Evolutionary conservation across 2,797 vertebrate genomes (phyloP).

Genomic region (Syngnathus rostellatus): DNA sequence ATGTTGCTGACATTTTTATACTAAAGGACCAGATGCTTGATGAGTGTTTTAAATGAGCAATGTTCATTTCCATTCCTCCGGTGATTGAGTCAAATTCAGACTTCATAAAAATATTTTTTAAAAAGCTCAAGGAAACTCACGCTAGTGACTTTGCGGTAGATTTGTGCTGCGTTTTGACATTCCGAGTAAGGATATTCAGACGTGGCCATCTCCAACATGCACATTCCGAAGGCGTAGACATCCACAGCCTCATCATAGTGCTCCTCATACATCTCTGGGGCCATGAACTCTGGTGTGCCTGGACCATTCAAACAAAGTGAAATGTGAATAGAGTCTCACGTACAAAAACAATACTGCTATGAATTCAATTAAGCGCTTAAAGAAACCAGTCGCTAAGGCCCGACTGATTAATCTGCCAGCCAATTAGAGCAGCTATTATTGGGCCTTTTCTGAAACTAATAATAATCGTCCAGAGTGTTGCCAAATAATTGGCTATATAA

Average conservation of each 20-base stretch:
- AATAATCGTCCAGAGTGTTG: too few species aligned
- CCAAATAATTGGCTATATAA: too few species aligned
- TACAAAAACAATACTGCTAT: neutral
- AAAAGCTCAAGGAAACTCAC: slow-evolving; percentile 69
- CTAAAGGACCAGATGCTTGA: neutral
- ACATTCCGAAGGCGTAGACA: slow-evolving; percentile 98
- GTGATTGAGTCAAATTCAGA: too few species aligned
- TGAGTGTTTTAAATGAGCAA: neutral
- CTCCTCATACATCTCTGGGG: slow-evolving; percentile 98
- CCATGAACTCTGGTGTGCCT: slow-evolving; percentile 99
- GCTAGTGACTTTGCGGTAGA: slow-evolving; percentile 98
- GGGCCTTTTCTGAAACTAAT: too few species aligned
- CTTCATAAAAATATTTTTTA: too few species aligned
- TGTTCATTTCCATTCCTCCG: neutral
- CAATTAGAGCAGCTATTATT: too few species aligned
- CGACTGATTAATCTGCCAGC: too few species aligned
- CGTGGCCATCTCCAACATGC: slow-evolving; percentile 99
- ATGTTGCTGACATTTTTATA: neutral
- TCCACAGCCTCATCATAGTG: slow-evolving; percentile 96
- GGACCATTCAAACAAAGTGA: slow-evolving; percentile 19
- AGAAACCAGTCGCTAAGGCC: neutral
- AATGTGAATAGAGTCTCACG: neutral
- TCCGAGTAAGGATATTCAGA: slow-evolving; percentile 98
- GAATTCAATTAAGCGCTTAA: neutral
- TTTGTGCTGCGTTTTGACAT: slow-evolving; percentile 98